A percentile compares a stretch with the other conserved stretches of the same genome.
phyloP scores from a whole-genome alignment of 2,797 vertebrate genomes.

The Alca torda region DNA sequence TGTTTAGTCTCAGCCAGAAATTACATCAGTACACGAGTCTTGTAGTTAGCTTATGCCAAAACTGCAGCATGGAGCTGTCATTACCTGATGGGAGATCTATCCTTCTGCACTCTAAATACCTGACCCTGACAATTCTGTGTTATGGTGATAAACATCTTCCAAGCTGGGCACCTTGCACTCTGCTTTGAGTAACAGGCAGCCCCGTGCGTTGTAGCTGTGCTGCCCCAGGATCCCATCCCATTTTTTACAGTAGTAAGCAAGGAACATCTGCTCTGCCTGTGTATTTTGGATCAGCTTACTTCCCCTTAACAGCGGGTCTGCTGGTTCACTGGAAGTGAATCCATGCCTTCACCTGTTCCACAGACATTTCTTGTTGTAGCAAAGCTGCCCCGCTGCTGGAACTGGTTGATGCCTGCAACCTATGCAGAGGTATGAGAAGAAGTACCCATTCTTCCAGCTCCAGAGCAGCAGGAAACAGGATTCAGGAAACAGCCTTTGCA shows the following conservation, averaged over 20 bases:
- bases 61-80: not conserved
- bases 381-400: not conserved
- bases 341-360: not conserved
- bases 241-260: not conserved
- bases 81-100: not conserved
- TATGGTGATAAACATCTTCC: not conserved
- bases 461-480: not conserved
- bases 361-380: not conserved
- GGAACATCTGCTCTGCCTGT: slow-evolving; percentile 45
- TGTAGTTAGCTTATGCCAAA: not conserved
- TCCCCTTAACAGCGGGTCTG: not conserved
- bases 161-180: not conserved
- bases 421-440: not conserved
- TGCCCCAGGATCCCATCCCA: not conserved
- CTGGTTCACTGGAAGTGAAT: not conserved
- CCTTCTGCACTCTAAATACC: not conserved
- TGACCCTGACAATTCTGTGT: not conserved
- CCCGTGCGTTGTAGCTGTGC: not conserved
- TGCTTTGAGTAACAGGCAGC: not conserved
- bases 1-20: not conserved
- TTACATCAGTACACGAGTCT: not conserved
- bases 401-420: not conserved
- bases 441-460: not conserved
- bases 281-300: not conserved
- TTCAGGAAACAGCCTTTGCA: not conserved